These are phyloP conservation scores for Napeogenes sylphis DNA, from an alignment of 2,888 invertebrate species.

Conservation along the genomic window DNA sequence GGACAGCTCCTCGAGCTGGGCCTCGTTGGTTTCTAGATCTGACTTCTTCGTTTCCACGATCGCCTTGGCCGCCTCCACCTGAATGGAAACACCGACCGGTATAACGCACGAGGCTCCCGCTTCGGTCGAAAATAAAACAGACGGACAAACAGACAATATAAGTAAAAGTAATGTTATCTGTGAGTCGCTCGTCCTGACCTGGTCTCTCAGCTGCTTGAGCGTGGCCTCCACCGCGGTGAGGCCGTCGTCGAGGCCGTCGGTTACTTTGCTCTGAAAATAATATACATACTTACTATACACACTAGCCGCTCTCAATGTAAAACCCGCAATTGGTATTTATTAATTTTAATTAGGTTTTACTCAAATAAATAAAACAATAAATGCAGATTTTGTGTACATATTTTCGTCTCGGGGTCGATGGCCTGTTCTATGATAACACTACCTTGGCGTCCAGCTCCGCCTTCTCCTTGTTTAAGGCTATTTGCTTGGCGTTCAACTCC, in stretches of 20 bases:
- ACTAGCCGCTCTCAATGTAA: too few relatives aligned
- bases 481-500: constrained; percentile 89
- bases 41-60: constrained; percentile 87
- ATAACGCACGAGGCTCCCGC: not conserved
- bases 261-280: constrained; percentile 75
- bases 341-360: too few relatives aligned
- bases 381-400: too few relatives aligned
- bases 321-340: too few relatives aligned
- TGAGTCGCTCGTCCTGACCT: constrained; percentile 42
- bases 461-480: constrained; percentile 90
- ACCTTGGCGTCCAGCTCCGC: constrained; percentile 86
- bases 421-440: not conserved
- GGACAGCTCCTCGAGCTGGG: constrained; percentile 85
- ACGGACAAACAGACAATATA: too few relatives aligned
- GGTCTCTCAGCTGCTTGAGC: constrained; percentile 76
- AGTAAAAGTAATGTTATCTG: not conserved
- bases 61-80: constrained; percentile 86
- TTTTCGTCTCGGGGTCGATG: too few relatives aligned
- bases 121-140: too few relatives aligned
- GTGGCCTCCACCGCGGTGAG: constrained; percentile 82
- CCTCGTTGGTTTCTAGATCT: constrained; percentile 89
- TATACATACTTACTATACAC: constrained; percentile 31
- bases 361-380: too few relatives aligned
- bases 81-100: constrained; percentile 15
- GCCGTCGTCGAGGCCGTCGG: constrained; percentile 85